Percentiles rank a stretch among this genome's conserved stretches.
phyloP scores from a whole-genome alignment of 2,113 vertebrate genomes.

The Sebastes schlegelii region DNA sequence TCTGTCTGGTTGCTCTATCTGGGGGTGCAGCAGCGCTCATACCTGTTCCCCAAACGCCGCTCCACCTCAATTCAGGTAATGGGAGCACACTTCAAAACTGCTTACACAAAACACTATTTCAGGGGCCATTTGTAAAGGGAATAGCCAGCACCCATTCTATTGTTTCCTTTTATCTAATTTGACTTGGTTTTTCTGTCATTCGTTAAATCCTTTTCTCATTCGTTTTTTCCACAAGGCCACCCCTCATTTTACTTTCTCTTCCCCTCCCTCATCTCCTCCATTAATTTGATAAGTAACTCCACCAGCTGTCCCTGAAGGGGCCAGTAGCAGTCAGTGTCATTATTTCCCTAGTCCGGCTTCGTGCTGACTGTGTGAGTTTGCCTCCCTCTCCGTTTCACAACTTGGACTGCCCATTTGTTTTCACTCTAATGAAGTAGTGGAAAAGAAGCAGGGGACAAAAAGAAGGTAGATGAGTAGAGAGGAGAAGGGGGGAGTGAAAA shows the following conservation, averaged over 20 bases:
- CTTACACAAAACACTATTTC: conserved; percentile 73
- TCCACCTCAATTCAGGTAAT: conserved; percentile 71
- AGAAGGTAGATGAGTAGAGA: conserved; percentile 5
- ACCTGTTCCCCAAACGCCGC: conserved; percentile 71
- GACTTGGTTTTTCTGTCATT: conserved; percentile 46
- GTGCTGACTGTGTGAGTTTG: conserved; percentile 72
- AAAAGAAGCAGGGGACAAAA: conserved; percentile 26
- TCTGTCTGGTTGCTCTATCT: conserved; percentile 73
- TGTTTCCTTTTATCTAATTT: conserved; percentile 59
- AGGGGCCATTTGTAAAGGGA: conserved; percentile 53
- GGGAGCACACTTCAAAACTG: conserved; percentile 70
- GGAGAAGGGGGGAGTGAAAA: neutral
- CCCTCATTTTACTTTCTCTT: conserved; percentile 36
- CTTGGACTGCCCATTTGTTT: conserved; percentile 72
- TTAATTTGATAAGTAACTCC: conserved; percentile 55
- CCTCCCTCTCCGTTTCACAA: conserved; percentile 50
- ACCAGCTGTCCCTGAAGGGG: conserved; percentile 65
- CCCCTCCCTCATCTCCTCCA: conserved; percentile 48
- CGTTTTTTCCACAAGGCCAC: neutral
- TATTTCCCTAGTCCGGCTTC: conserved; percentile 66
- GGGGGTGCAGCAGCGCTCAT: conserved; percentile 56
- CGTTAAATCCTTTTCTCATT: conserved; percentile 21
- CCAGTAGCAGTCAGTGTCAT: conserved; percentile 67
- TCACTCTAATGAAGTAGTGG: conserved; percentile 78
- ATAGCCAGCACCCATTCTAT: conserved; percentile 35